These are phyloP conservation scores for Telmatochromis brichardi DNA, from an alignment of 2,113 vertebrate species.

Conservation along the genomic window DNA sequence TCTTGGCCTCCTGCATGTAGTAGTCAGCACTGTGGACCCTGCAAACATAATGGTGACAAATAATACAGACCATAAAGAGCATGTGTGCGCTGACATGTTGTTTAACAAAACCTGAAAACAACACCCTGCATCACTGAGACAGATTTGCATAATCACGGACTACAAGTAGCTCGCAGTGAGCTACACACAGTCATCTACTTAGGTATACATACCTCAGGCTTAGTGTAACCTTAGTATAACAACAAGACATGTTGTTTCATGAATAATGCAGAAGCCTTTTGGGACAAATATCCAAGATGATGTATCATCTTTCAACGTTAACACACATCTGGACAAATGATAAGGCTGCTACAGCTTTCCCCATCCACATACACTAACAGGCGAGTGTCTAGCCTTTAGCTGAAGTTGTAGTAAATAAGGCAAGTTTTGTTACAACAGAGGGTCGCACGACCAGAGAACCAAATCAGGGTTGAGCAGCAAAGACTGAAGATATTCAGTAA, in stretches of 20 bases:
- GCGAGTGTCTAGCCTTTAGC: neutral
- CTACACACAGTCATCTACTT: neutral
- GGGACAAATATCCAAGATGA: slow-evolving; percentile 14
- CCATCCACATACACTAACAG: neutral
- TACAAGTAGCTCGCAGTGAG: neutral
- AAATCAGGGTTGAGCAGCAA: neutral
- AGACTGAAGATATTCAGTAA: neutral
- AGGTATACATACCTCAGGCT: slow-evolving; percentile 37
- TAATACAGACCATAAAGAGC: neutral
- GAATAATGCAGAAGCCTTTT: slow-evolving; percentile 36
- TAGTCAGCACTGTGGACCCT: slow-evolving; percentile 90
- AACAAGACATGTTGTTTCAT: slow-evolving; percentile 35
- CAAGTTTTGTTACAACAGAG: neutral
- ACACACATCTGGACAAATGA: neutral
- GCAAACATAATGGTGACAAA: neutral
- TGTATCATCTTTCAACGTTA: neutral
- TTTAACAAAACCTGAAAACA: neutral
- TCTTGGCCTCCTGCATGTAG: slow-evolving; percentile 97
- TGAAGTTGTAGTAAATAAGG: neutral
- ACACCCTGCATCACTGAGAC: neutral
- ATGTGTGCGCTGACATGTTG: neutral
- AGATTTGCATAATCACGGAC: slow-evolving; percentile 24
- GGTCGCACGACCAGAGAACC: neutral
- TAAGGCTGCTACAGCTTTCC: neutral
- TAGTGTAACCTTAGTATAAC: slow-evolving; percentile 36